Evolutionary conservation across 1,140 invertebrate species (phyloP), one percentile per base, ranked within the genome.

Genomic region (Nasonia giraulti): DNA sequence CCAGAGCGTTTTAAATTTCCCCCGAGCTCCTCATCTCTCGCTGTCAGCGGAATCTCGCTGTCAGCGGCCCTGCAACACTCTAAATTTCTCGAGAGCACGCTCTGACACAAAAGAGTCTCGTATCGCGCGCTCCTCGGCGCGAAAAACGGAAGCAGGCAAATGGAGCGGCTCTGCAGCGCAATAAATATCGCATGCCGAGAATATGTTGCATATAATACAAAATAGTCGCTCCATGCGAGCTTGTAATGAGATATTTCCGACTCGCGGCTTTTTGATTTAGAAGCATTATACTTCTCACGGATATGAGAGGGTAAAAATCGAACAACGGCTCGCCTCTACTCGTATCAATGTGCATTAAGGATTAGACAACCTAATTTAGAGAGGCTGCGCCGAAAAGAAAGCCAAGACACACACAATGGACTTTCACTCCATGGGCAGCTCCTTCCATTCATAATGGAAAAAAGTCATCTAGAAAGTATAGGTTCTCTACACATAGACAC

Each of bases 141-240:
- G 82, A 69, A 86, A 27, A 87, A 86, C 85, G 77, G 85, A 87
- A 87, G 83, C 85, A 85, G 86, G 80, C 84, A 84, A 88, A 87
- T 86, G 87, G 87, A 87, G 75, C 81, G 62, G 78, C 68, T 27
- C 27, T 68, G 33, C 33, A 37, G 27, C 80, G 69, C 78, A 86
- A 85, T 85, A 85, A 85, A 83, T 82, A 69, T 81, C 69, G 62
- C 78, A 50, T 50, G 37, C 20, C 12, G 14, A 66, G 6, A 23
- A 3, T 71, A 71, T 17, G 11, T 62, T 27, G 23, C 23, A 71
- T 71, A 33, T 71, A 55, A 55, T 55, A 55, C 5, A 55, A 55
- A 14, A 55, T 55, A 55, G 14, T 27, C 62, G 27, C 27, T 27
- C 27, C 27, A 27, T 27, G 27, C 27, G 5, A 66, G n/a, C 33